These are phyloP conservation scores for Trissolcus brochymenae DNA, from an alignment of 2,888 invertebrate species.

Conservation along the genomic window DNA sequence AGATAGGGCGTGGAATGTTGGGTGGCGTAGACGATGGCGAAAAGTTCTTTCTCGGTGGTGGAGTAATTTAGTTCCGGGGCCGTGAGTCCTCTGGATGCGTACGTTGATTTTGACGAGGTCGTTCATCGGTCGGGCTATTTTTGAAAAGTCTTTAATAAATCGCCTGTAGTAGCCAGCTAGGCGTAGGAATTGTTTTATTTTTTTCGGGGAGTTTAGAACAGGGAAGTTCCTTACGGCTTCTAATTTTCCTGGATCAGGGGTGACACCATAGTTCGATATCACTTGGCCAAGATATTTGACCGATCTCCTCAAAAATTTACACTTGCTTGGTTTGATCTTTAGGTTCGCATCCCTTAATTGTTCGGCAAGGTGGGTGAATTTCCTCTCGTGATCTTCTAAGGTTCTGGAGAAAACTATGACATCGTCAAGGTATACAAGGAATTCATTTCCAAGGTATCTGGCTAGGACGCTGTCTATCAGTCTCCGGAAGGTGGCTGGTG, in stretches of 20 bases:
- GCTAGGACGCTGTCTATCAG: background rate
- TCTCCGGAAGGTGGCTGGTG: background rate
- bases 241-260: conserved; percentile 9
- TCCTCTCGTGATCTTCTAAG: too few relatives aligned
- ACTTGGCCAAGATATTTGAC: background rate
- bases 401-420: too few relatives aligned
- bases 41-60: too few relatives aligned
- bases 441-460: background rate
- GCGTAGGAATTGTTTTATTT: conserved; percentile 5
- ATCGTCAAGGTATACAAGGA: background rate
- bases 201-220: background rate
- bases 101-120: conserved; percentile 1
- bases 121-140: conserved; percentile 26
- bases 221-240: conserved; percentile 18
- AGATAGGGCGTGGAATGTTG: too few relatives aligned
- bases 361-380: too few relatives aligned
- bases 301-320: background rate
- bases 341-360: too few relatives aligned
- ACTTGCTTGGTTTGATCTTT: too few relatives aligned
- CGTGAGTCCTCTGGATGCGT: too few relatives aligned
- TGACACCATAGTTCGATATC: too few relatives aligned
- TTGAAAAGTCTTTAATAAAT: conserved; percentile 16
- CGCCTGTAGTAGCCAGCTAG: conserved; percentile 10
- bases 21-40: too few relatives aligned
- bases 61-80: too few relatives aligned